A percentile compares a stretch with the other conserved stretches of the same genome.
phyloP scores from a whole-genome alignment of 1,140 invertebrate species.

The Bathynomus jamesi region DNA sequence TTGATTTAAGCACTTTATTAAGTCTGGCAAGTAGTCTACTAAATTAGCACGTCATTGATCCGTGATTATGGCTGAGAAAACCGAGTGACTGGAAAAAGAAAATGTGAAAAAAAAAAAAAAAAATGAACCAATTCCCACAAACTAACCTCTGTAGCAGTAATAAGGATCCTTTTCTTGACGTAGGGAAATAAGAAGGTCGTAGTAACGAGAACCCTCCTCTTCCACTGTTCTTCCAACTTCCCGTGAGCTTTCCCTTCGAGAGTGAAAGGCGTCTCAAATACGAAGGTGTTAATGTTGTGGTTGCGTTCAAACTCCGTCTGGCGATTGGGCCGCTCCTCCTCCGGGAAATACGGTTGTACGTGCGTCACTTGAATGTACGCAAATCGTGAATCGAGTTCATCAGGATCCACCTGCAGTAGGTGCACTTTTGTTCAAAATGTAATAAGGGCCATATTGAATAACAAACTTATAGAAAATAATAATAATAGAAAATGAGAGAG shows the following conservation, averaged over 20 bases:
- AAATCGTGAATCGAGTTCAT: slow-evolving; percentile 67
- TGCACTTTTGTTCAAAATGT: too few relatives aligned
- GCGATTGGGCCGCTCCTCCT: slow-evolving; percentile 40
- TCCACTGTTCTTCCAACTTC: slow-evolving; percentile 77
- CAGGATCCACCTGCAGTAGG: slow-evolving; percentile 59
- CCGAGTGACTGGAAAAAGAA: too few relatives aligned
- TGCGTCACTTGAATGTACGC: slow-evolving; percentile 89
- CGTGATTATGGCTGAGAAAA: too few relatives aligned
- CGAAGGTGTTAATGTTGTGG: slow-evolving; percentile 76
- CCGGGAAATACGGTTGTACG: slow-evolving; percentile 58
- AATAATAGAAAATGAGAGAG: too few relatives aligned
- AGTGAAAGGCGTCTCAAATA: slow-evolving; percentile 90
- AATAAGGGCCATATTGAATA: too few relatives aligned
- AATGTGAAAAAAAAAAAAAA: too few relatives aligned
- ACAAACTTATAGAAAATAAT: too few relatives aligned
- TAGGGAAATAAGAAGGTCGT: slow-evolving; percentile 81
- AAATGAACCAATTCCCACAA: too few relatives aligned
- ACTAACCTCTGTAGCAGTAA: slow-evolving; percentile 49
- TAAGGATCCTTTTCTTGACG: slow-evolving; percentile 75
- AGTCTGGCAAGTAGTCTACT: too few relatives aligned
- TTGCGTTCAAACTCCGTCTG: slow-evolving; percentile 75
- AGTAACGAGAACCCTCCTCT: slow-evolving; percentile 73
- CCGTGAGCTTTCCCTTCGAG: slow-evolving; percentile 66
- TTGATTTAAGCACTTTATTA: too few relatives aligned
- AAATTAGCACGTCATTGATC: too few relatives aligned